Evolutionary conservation across 2,888 invertebrate genomes (phyloP), one percentile per base, ranked within the genome.

Genomic region (Zaprionus lineosus): DNA sequence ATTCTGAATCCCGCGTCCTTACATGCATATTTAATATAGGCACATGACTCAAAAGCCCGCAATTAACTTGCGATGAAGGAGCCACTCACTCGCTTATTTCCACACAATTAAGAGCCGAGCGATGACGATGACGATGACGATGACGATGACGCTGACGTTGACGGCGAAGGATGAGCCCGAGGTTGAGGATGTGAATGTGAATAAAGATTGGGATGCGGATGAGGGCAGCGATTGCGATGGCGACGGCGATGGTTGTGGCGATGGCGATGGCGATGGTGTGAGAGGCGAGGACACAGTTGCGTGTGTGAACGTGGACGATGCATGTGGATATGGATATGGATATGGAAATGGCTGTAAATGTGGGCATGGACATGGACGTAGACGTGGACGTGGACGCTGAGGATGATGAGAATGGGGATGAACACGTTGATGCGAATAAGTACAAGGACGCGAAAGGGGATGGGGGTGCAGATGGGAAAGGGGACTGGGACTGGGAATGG

Each of bases 11-110:
- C n/a, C 34, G 55, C 36, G 66, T 56, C 63, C 69, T 74, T 47
- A 44, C 60, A 64, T 69, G 70, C 74, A 70, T 70, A 73, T 73
- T 70, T 70, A 64, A 74, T 69, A 61, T 39, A 51, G 66, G 72
- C 60, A 71, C 69, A 69, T 74, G 70, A 59, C 71, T 72, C 70
- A 65, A 74, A 65, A 74, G 70, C 70, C 74, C 71, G 64, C 71
- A 72, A 72, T 72, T 72, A 72, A 72, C 74, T 74, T 73, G 73
- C 68, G 29, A 62, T 62, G 73, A 62, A 58, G 73, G 59, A 60
- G 71, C 74, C 74, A 69, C 68, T 67, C 70, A 40, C 70, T 62
- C 73, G 73, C 70, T 73, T 70, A 73, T 67, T 70, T 70, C 70
- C 71, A 70, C 58, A 71, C 75, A 73, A 73, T 74, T 73, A 74